These are phyloP conservation scores for Gobio occitaniae DNA, from an alignment of 2,797 vertebrate species.

Conservation along the genomic window DNA sequence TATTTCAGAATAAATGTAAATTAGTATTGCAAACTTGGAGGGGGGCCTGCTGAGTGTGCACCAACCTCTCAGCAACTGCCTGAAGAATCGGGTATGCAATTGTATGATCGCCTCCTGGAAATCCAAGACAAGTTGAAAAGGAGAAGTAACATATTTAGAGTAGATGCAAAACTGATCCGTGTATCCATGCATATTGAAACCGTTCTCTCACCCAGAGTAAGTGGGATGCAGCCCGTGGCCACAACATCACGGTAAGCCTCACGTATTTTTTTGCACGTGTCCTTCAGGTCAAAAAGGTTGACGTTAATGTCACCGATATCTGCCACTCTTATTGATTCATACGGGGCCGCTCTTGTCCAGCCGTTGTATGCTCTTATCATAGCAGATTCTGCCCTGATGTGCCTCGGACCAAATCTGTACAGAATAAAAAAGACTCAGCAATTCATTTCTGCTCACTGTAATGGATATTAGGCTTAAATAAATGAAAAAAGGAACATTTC, in stretches of 20 bases:
- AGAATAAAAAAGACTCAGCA: background rate
- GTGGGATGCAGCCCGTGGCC: slow-evolving; percentile 82
- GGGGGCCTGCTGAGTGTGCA: background rate
- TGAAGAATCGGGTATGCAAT: slow-evolving; percentile 94
- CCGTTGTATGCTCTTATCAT: slow-evolving; percentile 82
- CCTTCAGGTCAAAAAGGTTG: slow-evolving; percentile 88
- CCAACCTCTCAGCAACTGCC: slow-evolving; percentile 88
- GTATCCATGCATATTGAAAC: background rate
- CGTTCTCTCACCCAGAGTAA: slow-evolving; percentile 87
- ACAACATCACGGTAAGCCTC: slow-evolving; percentile 80
- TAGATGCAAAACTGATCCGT: background rate
- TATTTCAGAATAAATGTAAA: background rate
- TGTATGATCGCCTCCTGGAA: slow-evolving; percentile 92
- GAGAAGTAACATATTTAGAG: background rate
- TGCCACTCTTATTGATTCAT: slow-evolving; percentile 86
- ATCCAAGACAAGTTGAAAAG: slow-evolving; percentile 39
- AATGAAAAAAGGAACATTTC: background rate
- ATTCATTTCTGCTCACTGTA: background rate
- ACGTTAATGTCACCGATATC: slow-evolving; percentile 90
- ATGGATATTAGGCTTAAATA: background rate
- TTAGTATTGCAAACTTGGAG: background rate
- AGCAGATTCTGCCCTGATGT: slow-evolving; percentile 87
- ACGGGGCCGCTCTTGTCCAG: slow-evolving; percentile 84
- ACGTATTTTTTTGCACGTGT: slow-evolving; percentile 87
- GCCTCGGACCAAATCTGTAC: slow-evolving; percentile 88